A percentile compares a stretch with the other conserved stretches of the same genome.
Evolutionary conservation across 2,113 vertebrate species (phyloP).

Genomic region (Polypterus senegalus): DNA sequence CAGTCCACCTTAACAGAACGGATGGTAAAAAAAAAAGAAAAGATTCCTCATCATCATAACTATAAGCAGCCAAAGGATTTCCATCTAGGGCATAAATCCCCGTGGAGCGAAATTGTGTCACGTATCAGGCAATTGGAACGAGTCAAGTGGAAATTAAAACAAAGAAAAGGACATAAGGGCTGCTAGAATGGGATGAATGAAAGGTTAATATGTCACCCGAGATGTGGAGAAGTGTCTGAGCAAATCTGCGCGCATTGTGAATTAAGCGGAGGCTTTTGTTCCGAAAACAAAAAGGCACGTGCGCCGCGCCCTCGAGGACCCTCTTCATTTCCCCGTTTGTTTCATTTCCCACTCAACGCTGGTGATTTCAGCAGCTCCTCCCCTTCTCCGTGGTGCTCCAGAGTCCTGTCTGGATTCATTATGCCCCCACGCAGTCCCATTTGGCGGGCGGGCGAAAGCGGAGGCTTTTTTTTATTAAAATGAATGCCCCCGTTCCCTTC

Average conservation of each 20-base stretch:
- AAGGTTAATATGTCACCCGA: constrained; percentile 43
- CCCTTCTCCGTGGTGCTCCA: too few species aligned
- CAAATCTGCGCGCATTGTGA: constrained; percentile 34
- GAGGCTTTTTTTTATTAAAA: constrained; percentile 10
- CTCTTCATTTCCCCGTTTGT: constrained; percentile 50
- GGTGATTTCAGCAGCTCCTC: too few species aligned
- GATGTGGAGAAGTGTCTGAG: constrained; percentile 39
- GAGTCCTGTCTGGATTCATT: constrained; percentile 4
- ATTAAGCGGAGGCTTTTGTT: constrained; percentile 30
- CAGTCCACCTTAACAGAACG: too few species aligned
- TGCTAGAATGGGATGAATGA: constrained; percentile 30
- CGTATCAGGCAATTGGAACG: too few species aligned
- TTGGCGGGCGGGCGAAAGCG: constrained; percentile 10
- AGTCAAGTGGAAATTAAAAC: too few species aligned
- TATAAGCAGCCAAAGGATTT: too few species aligned
- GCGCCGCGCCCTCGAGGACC: constrained; percentile 36
- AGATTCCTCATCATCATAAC: too few species aligned
- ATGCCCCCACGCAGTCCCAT: background rate
- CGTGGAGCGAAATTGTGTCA: too few species aligned
- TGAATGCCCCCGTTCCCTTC: constrained; percentile 14
- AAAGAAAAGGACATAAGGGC: constrained; percentile 10
- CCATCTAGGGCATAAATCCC: too few species aligned
- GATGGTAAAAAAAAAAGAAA: too few species aligned
- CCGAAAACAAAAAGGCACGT: constrained; percentile 26
- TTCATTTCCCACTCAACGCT: constrained; percentile 23